These are phyloP conservation scores for Drosophila kurseongensis DNA, from an alignment of 1,140 invertebrate genomes.

Conservation along the genomic window DNA sequence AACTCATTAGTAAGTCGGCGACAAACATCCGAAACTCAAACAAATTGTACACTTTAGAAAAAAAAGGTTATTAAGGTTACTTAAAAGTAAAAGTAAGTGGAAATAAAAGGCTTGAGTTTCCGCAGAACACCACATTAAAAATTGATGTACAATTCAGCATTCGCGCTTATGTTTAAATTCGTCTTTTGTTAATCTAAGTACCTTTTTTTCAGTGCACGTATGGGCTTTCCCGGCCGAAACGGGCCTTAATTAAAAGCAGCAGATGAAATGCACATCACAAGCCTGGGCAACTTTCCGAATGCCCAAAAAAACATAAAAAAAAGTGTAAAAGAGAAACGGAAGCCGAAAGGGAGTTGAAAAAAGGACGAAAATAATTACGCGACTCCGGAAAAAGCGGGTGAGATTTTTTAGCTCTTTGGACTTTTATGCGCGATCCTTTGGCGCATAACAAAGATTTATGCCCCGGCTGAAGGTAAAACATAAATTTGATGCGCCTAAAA, in stretches of 20 bases:
- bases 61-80: too few relatives aligned
- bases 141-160: too few relatives aligned
- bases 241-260: conserved; percentile 38
- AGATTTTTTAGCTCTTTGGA: conserved; percentile 30
- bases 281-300: conserved; percentile 18
- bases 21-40: conserved; percentile 7
- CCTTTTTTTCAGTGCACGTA: not conserved
- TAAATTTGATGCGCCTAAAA: conserved; percentile 66
- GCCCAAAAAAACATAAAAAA: conserved; percentile 4
- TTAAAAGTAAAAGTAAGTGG: too few relatives aligned
- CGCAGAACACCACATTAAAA: too few relatives aligned
- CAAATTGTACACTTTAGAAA: not conserved
- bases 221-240: conserved; percentile 4
- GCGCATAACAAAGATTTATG: conserved; percentile 72
- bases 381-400: conserved; percentile 5
- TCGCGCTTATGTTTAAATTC: too few relatives aligned
- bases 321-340: not conserved
- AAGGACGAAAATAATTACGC: conserved; percentile 38
- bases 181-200: too few relatives aligned
- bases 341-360: conserved; percentile 9
- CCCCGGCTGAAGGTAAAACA: conserved; percentile 54
- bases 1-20: conserved; percentile 57
- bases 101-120: too few relatives aligned
- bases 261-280: conserved; percentile 43
- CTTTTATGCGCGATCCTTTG: conserved; percentile 18